These are phyloP conservation scores for Theropithecus gelada DNA, from an alignment of 2,113 vertebrate genomes.

Conservation along the genomic window DNA sequence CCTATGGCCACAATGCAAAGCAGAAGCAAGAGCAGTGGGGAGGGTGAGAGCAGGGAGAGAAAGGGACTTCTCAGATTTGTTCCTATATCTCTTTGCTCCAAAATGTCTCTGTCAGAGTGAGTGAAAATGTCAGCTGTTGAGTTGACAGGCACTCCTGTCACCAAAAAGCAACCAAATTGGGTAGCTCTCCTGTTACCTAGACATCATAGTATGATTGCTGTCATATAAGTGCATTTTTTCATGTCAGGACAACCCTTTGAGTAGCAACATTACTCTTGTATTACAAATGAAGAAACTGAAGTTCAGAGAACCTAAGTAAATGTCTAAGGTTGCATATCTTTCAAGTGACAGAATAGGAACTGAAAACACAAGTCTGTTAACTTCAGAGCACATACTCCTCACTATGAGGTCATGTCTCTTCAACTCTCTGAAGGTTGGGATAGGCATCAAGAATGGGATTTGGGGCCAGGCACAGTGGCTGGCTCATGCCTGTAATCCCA, in stretches of 20 bases:
- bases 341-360: not conserved
- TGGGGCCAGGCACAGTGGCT: not conserved
- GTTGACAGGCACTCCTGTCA: not conserved
- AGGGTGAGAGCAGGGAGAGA: not conserved
- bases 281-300: not conserved
- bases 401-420: not conserved
- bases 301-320: not conserved
- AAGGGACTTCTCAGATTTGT: not conserved
- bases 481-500: no score
- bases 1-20: not conserved
- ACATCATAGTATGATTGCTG: not conserved
- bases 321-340: not conserved
- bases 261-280: not conserved
- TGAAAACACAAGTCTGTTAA: not conserved
- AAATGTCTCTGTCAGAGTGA: not conserved
- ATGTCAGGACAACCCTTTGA: not conserved
- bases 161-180: not conserved
- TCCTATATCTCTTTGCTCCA: not conserved
- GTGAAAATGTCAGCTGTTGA: not conserved
- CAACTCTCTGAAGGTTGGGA: not conserved
- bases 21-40: not conserved
- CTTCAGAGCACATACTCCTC: not conserved
- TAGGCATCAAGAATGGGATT: not conserved
- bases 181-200: not conserved
- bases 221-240: not conserved